Conservation (phyloP, 2,888 invertebrate species). For the Cerceris ruficornis region DNA sequence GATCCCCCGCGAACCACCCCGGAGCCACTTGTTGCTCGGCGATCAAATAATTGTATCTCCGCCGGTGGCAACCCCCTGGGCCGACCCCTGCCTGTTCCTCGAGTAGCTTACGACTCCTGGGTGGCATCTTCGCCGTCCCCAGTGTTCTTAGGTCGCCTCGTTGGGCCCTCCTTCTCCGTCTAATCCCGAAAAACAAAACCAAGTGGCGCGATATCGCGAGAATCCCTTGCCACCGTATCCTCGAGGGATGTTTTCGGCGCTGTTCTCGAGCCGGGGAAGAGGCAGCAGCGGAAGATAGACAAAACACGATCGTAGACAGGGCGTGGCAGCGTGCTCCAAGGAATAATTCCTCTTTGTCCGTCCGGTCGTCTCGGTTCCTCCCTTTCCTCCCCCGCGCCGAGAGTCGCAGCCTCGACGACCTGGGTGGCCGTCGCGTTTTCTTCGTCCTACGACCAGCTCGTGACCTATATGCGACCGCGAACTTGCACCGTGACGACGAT, state of each 20-base stretch:
- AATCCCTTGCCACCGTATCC: background rate
- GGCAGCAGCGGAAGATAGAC: constrained; percentile 43
- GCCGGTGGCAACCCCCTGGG: constrained; percentile 49
- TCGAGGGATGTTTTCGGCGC: constrained; percentile 23
- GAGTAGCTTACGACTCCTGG: constrained; percentile 50
- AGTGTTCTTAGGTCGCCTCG: constrained; percentile 1
- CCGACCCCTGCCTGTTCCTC: constrained; percentile 16
- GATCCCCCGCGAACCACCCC: constrained; percentile 45
- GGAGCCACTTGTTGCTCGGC: constrained; percentile 65
- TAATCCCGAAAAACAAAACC: constrained; percentile 60
- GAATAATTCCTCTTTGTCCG: constrained; percentile 45
- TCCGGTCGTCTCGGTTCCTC: constrained; percentile 22
- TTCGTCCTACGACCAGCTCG: constrained; percentile 12
- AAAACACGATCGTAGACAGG: constrained; percentile 49
- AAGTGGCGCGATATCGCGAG: constrained; percentile 9
- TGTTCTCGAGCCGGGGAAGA: background rate
- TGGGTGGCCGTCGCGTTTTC: constrained; percentile 51
- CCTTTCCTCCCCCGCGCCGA: background rate
- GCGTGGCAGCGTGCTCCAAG: constrained; percentile 29
- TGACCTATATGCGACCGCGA: constrained; percentile 28
- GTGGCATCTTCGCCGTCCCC: constrained; percentile 42
- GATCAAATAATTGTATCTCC: constrained; percentile 68
- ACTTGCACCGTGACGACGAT: constrained; percentile 62
- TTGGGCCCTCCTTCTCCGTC: constrained; percentile 1
- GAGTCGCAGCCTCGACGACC: constrained; percentile 34